phyloP scores from a whole-genome alignment of 2,113 vertebrate species.

The Astatoreochromis straeleni region DNA sequence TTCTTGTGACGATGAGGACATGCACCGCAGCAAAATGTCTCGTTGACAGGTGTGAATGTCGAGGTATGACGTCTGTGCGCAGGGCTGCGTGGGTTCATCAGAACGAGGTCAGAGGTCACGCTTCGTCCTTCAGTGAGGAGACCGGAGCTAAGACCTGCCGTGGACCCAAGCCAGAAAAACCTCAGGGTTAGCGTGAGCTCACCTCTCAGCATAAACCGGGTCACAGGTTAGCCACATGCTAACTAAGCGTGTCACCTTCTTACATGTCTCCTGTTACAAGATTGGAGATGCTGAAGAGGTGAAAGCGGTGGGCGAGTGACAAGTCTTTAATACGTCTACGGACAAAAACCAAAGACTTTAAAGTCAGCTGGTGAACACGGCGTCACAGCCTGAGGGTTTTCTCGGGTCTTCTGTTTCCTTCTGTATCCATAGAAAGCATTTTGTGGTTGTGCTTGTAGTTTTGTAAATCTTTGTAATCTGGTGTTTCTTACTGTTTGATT shows the following conservation, averaged over 20 bases:
- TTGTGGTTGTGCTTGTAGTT: neutral
- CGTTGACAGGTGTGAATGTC: too few relatives aligned
- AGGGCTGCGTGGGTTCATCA: neutral
- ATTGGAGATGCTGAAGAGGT: neutral
- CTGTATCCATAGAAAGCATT: neutral
- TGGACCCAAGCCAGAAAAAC: rapidly evolving
- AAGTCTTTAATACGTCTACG: neutral
- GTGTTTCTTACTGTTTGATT: rapidly evolving
- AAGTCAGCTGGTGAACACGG: neutral
- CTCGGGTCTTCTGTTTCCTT: neutral
- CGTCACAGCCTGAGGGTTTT: neutral
- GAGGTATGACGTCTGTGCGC: neutral
- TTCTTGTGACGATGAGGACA: constrained; percentile 3
- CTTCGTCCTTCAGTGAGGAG: rapidly evolving
- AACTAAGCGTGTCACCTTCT: rapidly evolving
- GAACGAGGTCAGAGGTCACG: neutral
- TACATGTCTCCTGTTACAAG: neutral
- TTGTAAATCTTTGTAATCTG: neutral
- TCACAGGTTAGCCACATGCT: neutral
- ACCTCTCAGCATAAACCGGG: rapidly evolving
- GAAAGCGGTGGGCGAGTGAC: neutral
- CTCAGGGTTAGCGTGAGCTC: neutral
- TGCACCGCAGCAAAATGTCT: neutral
- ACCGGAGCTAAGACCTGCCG: neutral
- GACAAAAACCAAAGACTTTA: neutral